Conservation (phyloP, 2,797 vertebrate genomes). For the Acestrorhynchus altus region DNA sequence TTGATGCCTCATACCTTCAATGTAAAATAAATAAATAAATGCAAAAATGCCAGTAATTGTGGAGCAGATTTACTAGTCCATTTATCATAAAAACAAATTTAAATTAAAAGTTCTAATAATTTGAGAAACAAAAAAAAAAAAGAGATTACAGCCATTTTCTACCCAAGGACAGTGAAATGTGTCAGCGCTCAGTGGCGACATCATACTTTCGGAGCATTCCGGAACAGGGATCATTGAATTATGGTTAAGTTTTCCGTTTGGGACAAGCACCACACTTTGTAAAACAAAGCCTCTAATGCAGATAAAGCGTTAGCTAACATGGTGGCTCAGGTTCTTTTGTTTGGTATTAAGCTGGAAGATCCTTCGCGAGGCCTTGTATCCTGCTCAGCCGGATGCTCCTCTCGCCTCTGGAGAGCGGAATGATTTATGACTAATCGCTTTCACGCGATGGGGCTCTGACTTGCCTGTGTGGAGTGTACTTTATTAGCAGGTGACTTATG, state of each 20-base stretch:
- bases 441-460: slow-evolving; percentile 22
- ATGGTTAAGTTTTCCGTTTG: slow-evolving; percentile 22
- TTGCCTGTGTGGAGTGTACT: not conserved
- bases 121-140: not conserved
- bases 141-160: not conserved
- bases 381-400: slow-evolving; percentile 59
- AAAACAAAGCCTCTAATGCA: slow-evolving; percentile 48
- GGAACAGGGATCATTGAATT: slow-evolving; percentile 26
- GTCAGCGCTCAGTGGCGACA: not conserved
- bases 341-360: slow-evolving; percentile 39
- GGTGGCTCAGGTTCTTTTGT: slow-evolving; percentile 50
- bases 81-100: too few species aligned
- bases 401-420: slow-evolving; percentile 50
- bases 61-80: too few species aligned
- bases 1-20: too few species aligned
- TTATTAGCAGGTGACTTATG: slow-evolving; percentile 25
- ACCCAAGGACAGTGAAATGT: not conserved
- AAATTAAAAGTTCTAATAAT: not conserved
- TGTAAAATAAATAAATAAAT: too few species aligned
- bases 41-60: too few species aligned
- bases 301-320: slow-evolving; percentile 61
- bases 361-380: slow-evolving; percentile 62
- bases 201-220: not conserved
- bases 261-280: slow-evolving; percentile 25
- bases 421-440: slow-evolving; percentile 66